phyloP scores from a whole-genome alignment of 2,888 invertebrate genomes.

The Sphecodes monilicornis region DNA sequence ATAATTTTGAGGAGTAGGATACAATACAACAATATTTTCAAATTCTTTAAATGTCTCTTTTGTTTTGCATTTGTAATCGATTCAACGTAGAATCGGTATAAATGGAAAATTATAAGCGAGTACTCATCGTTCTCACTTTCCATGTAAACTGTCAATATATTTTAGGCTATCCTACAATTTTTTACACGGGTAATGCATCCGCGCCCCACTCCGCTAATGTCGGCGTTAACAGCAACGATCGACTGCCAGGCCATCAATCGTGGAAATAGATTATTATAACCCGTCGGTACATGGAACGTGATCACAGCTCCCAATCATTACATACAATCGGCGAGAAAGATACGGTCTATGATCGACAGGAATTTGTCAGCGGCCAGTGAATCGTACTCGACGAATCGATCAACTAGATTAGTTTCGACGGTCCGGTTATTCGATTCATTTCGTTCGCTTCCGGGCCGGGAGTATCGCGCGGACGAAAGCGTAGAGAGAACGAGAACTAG shows the following conservation, averaged over 20 bases:
- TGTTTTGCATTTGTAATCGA: background rate
- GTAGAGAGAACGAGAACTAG: constrained; percentile 6
- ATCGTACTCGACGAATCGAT: constrained; percentile 49
- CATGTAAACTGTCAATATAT: too few relatives aligned
- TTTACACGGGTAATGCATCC: background rate
- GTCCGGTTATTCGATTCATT: constrained; percentile 62
- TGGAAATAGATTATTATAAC: constrained; percentile 1
- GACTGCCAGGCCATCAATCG: background rate
- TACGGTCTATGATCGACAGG: constrained; percentile 14
- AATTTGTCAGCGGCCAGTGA: constrained; percentile 36
- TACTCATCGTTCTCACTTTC: background rate
- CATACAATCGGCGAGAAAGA: constrained; percentile 26
- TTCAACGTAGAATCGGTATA: background rate
- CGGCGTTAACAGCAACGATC: background rate
- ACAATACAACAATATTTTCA: background rate
- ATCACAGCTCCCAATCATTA: constrained; percentile 9
- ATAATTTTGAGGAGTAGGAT: background rate
- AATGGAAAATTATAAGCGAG: background rate
- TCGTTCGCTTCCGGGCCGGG: constrained; percentile 28
- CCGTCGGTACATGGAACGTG: constrained; percentile 8
- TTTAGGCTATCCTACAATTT: background rate
- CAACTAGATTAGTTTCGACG: constrained; percentile 54
- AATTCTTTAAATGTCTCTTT: background rate
- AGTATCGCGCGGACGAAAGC: constrained; percentile 26
- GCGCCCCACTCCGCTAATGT: background rate